Conservation (phyloP, 35 echinoderm and acorn worm genomes). For the Stichopus chloronotus region DNA sequence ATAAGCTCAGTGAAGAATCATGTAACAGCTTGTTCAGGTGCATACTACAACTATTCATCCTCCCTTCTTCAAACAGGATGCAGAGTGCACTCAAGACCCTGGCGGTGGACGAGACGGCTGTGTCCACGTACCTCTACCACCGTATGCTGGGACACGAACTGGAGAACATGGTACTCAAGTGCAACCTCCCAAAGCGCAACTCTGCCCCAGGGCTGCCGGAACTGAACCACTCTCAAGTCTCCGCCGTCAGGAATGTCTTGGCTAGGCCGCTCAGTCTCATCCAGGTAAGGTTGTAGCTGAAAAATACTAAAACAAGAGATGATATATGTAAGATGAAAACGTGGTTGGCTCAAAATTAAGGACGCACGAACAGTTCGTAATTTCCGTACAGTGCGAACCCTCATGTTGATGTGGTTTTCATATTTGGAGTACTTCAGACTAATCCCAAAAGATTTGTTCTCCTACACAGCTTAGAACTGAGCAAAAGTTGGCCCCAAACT, state of each 20-base stretch:
- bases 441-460: no score
- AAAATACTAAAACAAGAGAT: no score
- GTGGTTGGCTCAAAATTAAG: no score
- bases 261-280: slow-evolving; percentile 93
- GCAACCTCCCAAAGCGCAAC: slow-evolving; percentile 89
- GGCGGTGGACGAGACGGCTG: slow-evolving; percentile 94
- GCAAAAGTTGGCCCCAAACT: no score
- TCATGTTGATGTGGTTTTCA: no score
- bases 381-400: no score
- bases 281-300: slow-evolving; percentile 67
- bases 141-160: slow-evolving; percentile 89
- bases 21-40: no score
- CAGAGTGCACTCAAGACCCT: slow-evolving; percentile 95
- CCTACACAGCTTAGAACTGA: no score
- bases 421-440: no score
- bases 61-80: slow-evolving; percentile 74
- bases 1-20: background rate
- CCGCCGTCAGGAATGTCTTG: slow-evolving; percentile 90
- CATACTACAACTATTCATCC: background rate
- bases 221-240: slow-evolving; percentile 96
- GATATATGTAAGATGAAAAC: no score
- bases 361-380: no score
- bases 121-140: slow-evolving; percentile 95
- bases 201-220: slow-evolving; percentile 84
- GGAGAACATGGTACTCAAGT: slow-evolving; percentile 93